Conservation (phyloP, 2,113 vertebrate genomes). For the Phasianus colchicus region DNA sequence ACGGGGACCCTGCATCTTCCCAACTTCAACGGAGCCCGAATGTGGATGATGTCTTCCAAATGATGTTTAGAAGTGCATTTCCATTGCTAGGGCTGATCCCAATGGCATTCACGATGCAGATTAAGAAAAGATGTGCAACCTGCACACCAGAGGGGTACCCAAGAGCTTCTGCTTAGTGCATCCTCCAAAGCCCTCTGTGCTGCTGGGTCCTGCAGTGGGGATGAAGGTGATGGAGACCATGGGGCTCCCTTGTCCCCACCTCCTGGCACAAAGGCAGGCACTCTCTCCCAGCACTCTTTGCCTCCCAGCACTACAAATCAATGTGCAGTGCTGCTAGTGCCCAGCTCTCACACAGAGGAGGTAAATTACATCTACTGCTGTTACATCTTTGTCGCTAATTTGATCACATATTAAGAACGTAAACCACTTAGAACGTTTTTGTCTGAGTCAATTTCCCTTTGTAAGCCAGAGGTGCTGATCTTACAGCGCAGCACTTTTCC, state of each 20-base stretch:
- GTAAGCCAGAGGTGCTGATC: not conserved
- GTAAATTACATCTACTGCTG: not conserved
- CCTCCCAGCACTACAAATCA: not conserved
- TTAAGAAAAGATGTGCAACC: fast-evolving
- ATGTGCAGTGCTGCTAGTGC: not conserved
- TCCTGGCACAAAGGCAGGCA: not conserved
- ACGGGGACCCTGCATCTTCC: not conserved
- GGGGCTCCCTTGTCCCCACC: not conserved
- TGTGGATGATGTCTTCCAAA: not conserved
- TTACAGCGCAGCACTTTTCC: not conserved
- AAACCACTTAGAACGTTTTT: not conserved
- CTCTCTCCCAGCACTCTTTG: not conserved
- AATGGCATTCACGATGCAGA: fast-evolving
- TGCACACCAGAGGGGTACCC: not conserved
- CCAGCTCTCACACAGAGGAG: not conserved
- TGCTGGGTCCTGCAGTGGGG: not conserved
- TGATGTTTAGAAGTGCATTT: not conserved
- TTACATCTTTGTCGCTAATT: not conserved
- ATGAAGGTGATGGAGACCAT: not conserved
- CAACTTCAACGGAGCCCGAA: fast-evolving
- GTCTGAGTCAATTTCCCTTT: not conserved
- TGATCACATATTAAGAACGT: not conserved
- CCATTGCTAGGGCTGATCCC: not conserved
- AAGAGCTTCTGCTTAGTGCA: fast-evolving
- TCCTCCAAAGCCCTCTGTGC: fast-evolving